These are phyloP conservation scores for Sebastes cheni DNA, from an alignment of 2,797 vertebrate genomes.

Conservation along the genomic window DNA sequence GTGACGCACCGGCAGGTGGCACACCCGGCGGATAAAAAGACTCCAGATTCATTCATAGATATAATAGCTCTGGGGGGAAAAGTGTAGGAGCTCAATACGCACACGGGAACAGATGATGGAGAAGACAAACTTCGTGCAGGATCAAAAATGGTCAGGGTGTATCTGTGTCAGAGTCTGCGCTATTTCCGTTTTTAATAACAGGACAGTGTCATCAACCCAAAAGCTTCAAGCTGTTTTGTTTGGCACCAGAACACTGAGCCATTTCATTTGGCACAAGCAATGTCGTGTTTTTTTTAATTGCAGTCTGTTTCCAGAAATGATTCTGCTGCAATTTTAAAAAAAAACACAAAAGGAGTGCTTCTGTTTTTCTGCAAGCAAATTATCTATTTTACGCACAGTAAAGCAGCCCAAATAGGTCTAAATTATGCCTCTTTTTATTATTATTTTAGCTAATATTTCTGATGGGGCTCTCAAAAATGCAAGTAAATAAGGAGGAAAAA, in stretches of 20 bases:
- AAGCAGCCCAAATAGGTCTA: not conserved
- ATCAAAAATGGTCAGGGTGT: not conserved
- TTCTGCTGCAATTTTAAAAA: not conserved
- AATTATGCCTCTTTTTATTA: not conserved
- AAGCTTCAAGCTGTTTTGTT: conserved; percentile 34
- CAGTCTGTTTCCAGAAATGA: conserved; percentile 9
- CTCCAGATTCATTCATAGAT: conserved; percentile 58
- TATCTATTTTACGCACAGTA: not conserved
- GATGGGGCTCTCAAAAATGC: not conserved
- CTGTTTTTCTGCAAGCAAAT: not conserved
- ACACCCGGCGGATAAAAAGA: conserved; percentile 65
- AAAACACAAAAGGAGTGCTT: not conserved
- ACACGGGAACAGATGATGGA: not conserved
- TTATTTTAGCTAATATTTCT: not conserved
- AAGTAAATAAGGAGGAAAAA: not conserved
- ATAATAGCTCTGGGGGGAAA: not conserved
- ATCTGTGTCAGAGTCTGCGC: not conserved
- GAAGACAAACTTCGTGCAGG: not conserved
- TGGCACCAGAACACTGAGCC: conserved; percentile 3
- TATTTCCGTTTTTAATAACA: conserved; percentile 9
- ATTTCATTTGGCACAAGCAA: conserved; percentile 21
- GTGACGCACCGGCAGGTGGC: conserved; percentile 84
- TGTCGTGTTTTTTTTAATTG: conserved; percentile 15
- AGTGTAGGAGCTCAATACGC: not conserved
- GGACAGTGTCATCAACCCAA: not conserved